phyloP scores from a whole-genome alignment of 1,140 invertebrate genomes.

The Mizuhopecten yessoensis region DNA sequence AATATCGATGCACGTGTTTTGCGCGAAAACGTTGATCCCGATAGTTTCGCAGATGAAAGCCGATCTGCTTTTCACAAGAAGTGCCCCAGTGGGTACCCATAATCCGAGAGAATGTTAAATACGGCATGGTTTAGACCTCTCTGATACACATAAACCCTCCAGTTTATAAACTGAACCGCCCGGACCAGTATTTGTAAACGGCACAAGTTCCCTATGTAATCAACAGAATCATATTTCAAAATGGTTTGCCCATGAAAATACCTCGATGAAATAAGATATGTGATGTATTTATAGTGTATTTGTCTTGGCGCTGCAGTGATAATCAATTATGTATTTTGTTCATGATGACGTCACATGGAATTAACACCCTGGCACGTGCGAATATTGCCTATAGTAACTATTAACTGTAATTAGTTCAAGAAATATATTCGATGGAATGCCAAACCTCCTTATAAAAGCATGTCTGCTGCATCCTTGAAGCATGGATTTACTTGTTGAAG shows the following conservation, averaged over 20 bases:
- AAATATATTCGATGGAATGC: neutral
- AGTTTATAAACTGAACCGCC: no score
- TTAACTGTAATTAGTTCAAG: neutral
- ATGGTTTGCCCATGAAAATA: neutral
- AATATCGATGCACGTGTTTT: no score
- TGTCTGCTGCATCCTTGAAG: neutral
- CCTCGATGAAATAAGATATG: constrained; percentile 27
- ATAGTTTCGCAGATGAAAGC: no score
- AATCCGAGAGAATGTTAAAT: no score
- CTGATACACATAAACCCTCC: no score
- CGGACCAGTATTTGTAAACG: neutral
- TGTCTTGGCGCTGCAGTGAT: neutral
- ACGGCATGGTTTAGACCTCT: no score
- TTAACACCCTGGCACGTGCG: neutral
- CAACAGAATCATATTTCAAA: neutral
- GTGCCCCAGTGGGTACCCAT: no score
- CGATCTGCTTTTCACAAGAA: no score
- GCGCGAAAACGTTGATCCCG: no score
- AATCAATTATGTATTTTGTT: neutral
- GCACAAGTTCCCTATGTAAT: neutral
- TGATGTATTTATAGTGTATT: neutral
- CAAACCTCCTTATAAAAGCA: neutral
- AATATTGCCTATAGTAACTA: neutral
- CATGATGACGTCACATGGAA: neutral
- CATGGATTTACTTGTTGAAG: neutral